These are phyloP conservation scores for Thamnaconus septentrionalis DNA, from an alignment of 2,113 vertebrate species.

Conservation along the genomic window DNA sequence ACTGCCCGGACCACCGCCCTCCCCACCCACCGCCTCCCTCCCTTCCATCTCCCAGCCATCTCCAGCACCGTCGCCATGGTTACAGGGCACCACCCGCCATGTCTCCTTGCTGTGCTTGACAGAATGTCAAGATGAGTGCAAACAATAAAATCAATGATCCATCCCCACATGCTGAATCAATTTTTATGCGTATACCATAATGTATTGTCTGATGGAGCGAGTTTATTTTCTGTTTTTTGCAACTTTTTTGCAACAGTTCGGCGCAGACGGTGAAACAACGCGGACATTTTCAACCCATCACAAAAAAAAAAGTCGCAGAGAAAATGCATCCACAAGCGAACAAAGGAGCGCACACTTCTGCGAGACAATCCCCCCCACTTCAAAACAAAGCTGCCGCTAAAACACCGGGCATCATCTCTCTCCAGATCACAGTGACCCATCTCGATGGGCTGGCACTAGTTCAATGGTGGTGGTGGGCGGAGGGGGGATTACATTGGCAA, in stretches of 20 bases:
- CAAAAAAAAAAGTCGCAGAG: background rate
- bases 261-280: too few species aligned
- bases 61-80: constrained; percentile 66
- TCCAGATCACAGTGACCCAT: constrained; percentile 25
- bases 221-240: background rate
- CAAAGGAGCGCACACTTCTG: too few species aligned
- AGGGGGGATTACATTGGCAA: background rate
- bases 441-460: constrained; percentile 39
- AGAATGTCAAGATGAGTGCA: constrained; percentile 72
- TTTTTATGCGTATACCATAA: constrained; percentile 54
- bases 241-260: too few species aligned
- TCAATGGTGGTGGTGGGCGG: constrained; percentile 8
- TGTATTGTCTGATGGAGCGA: constrained; percentile 30
- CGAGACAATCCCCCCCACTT: too few species aligned
- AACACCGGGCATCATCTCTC: background rate
- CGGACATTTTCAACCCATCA: constrained; percentile 6
- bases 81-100: constrained; percentile 67
- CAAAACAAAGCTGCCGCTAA: too few species aligned
- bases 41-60: constrained; percentile 62
- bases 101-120: constrained; percentile 70
- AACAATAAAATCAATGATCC: constrained; percentile 79
- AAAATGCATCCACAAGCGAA: too few species aligned
- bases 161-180: constrained; percentile 62
- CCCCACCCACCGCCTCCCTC: constrained; percentile 41
- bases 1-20: constrained; percentile 52